These are phyloP conservation scores for Eupithecia subfuscata DNA, from an alignment of 2,888 invertebrate species.

Conservation along the genomic window DNA sequence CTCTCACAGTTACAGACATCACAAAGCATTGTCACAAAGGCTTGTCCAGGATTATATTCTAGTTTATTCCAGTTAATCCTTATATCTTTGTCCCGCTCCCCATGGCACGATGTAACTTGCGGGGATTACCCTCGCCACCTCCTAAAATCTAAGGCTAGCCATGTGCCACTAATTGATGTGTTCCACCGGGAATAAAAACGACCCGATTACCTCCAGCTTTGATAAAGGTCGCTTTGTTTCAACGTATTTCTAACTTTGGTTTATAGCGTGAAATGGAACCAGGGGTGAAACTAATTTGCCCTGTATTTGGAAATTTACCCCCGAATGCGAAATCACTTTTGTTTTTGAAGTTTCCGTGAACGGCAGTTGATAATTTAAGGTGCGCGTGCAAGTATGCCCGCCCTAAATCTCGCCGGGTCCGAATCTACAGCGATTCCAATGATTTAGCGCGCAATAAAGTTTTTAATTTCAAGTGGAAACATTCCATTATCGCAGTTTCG, in stretches of 20 bases:
- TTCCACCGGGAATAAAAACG: conserved; percentile 73
- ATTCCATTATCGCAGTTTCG: conserved; percentile 66
- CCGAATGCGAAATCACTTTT: conserved; percentile 54
- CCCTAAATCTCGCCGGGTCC: conserved; percentile 57
- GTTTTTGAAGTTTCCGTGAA: conserved; percentile 52
- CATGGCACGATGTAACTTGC: conserved; percentile 58
- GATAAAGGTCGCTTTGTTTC: conserved; percentile 42
- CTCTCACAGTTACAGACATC: neutral
- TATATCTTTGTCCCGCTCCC: conserved; percentile 53
- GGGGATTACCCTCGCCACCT: conserved; percentile 65
- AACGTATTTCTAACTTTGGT: conserved; percentile 42
- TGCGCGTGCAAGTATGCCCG: conserved; percentile 49
- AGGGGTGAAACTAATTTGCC: conserved; percentile 38
- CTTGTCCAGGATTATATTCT: neutral
- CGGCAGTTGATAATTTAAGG: conserved; percentile 60
- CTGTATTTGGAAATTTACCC: conserved; percentile 14
- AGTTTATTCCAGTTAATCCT: conserved; percentile 56
- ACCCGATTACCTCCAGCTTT: conserved; percentile 60
- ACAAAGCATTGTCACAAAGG: neutral
- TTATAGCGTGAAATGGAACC: conserved; percentile 33
- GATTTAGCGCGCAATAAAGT: conserved; percentile 68
- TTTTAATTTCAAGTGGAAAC: conserved; percentile 68
- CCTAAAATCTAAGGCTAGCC: conserved; percentile 69
- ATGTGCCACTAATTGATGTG: conserved; percentile 77
- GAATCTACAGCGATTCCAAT: conserved; percentile 52